phyloP scores from a whole-genome alignment of 2,888 invertebrate genomes.

The Anaspis maculata region DNA sequence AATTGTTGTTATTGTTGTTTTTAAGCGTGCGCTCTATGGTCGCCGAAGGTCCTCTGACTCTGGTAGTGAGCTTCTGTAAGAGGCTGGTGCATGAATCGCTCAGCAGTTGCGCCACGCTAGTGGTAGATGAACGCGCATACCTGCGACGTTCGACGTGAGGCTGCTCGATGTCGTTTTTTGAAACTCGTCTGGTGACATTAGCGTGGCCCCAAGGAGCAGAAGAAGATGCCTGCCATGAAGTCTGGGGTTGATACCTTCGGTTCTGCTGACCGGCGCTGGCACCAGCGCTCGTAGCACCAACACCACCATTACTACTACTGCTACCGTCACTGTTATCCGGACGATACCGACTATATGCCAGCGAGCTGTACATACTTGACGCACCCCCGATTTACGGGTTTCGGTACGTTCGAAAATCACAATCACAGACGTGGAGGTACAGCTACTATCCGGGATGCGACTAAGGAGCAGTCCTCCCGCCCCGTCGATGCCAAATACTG shows the following conservation, averaged over 20 bases:
- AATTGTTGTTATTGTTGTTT: conserved; percentile 22
- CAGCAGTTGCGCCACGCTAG: conserved; percentile 77
- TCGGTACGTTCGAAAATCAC: too few relatives aligned
- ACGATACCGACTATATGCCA: too few relatives aligned
- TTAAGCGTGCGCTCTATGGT: conserved; percentile 41
- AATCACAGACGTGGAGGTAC: conserved; percentile 28
- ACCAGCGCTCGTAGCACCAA: too few relatives aligned
- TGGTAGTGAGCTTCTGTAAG: conserved; percentile 67
- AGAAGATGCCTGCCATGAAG: too few relatives aligned
- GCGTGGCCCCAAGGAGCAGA: too few relatives aligned
- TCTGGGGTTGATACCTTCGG: too few relatives aligned
- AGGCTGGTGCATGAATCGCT: conserved; percentile 82
- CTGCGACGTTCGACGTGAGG: conserved; percentile 54
- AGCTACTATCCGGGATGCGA: conserved; percentile 29
- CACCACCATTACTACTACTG: too few relatives aligned
- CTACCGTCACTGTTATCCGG: too few relatives aligned
- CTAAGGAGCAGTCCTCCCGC: conserved; percentile 33
- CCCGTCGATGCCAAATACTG: conserved; percentile 54
- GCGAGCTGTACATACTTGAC: too few relatives aligned
- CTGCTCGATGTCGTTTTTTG: too few relatives aligned
- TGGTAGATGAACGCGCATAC: conserved; percentile 70
- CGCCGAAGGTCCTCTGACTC: conserved; percentile 67
- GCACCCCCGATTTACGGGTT: too few relatives aligned
- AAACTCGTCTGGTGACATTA: too few relatives aligned
- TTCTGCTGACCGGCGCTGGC: conserved; percentile 4